A percentile compares a stretch with the other conserved stretches of the same genome.
Evolutionary conservation across 2,888 invertebrate species (phyloP).

Genomic region (Suillia variegata): DNA sequence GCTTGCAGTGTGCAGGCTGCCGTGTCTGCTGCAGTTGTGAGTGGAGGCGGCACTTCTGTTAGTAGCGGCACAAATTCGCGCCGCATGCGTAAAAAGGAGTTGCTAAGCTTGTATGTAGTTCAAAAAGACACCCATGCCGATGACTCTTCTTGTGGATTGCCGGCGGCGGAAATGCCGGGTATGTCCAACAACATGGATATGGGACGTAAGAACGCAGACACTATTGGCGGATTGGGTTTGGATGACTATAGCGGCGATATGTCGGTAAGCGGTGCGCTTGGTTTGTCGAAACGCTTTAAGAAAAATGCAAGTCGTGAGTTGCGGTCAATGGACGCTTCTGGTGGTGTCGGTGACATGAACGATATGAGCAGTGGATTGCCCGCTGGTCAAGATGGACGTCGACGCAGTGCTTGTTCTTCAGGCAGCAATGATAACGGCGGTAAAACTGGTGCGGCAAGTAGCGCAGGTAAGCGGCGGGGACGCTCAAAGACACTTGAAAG

Average conservation of each 20-base stretch:
- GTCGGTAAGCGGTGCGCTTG: slow-evolving; percentile 18
- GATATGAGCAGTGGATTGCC: slow-evolving; percentile 14
- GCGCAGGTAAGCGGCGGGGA: slow-evolving; percentile 57
- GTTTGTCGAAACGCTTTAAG: slow-evolving; percentile 65
- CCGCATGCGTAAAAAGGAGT: slow-evolving; percentile 88
- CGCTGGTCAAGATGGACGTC: slow-evolving; percentile 57
- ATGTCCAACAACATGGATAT: slow-evolving; percentile 65
- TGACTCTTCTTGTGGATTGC: slow-evolving; percentile 67
- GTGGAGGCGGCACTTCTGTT: slow-evolving; percentile 62
- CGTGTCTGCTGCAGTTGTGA: slow-evolving; percentile 42
- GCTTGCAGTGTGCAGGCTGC: slow-evolving; percentile 34
- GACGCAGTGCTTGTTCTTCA: slow-evolving; percentile 64
- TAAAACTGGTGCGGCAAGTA: slow-evolving; percentile 51
- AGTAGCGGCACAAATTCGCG: slow-evolving; percentile 72
- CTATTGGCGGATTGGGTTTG: slow-evolving; percentile 81
- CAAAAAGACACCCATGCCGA: slow-evolving; percentile 84
- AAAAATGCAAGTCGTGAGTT: slow-evolving; percentile 65
- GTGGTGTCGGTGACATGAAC: slow-evolving; percentile 59
- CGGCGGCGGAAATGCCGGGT: slow-evolving; percentile 60
- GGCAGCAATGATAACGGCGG: slow-evolving; percentile 49
- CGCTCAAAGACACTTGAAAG: slow-evolving; percentile 57
- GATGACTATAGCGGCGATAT: slow-evolving; percentile 77
- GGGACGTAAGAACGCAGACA: slow-evolving; percentile 82
- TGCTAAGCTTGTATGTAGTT: slow-evolving; percentile 82
- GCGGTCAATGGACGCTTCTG: slow-evolving; percentile 69